Percentiles rank a stretch among this genome's conserved stretches.
Conservation (phyloP, 2,888 invertebrate genomes). For the Flabesymbios commensalis region DNA sequence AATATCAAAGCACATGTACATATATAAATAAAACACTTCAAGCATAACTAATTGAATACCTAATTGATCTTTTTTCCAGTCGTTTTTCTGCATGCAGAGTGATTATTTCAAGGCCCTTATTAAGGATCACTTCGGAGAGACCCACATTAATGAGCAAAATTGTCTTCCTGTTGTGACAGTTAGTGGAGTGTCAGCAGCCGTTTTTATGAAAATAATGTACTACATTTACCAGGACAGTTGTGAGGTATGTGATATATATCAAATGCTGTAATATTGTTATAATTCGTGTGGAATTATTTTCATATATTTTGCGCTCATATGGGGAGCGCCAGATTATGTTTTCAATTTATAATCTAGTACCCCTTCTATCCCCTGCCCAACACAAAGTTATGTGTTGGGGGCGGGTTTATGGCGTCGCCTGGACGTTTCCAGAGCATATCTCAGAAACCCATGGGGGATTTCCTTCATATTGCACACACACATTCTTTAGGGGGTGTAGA, state of each 20-base stretch:
- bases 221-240: slow-evolving; percentile 63
- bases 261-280: background rate
- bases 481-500: no score
- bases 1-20: no score
- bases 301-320: no score
- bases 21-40: no score
- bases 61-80: slow-evolving; percentile 55
- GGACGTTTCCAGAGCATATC: no score
- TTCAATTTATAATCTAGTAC: no score
- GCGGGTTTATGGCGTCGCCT: no score
- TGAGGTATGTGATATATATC: slow-evolving; percentile 46
- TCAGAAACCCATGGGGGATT: no score
- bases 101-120: slow-evolving; percentile 62
- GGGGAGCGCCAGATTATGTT: no score
- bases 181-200: slow-evolving; percentile 54
- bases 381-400: background rate
- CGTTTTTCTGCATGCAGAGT: slow-evolving; percentile 63
- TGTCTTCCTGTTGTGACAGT: slow-evolving; percentile 55
- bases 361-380: background rate
- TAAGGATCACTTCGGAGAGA: slow-evolving; percentile 60
- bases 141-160: slow-evolving; percentile 39
- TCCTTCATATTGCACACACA: no score
- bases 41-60: no score
- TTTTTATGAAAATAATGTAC: slow-evolving; percentile 61
- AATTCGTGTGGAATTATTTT: no score